Base-by-base conservation (phyloP, 2,113 vertebrate species). In the Eublepharis macularius region DNA sequence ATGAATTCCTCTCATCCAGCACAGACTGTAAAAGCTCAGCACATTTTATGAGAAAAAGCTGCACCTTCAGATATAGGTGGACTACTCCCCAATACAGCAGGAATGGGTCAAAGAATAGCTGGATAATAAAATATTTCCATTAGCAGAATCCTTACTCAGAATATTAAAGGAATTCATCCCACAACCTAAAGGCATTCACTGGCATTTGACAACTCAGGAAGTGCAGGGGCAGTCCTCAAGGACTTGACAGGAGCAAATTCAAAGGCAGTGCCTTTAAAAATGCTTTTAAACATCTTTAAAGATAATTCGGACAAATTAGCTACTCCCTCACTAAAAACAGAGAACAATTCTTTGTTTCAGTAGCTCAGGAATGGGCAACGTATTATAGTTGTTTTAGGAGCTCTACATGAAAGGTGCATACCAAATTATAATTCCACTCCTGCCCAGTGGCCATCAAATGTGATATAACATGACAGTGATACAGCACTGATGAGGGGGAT, bases 11-110 rank as follows among this genome's bases (percentile, higher is more conserved):
- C 39, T 79, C 80, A 91, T 80, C 57, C 80, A 85, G 73, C 60
- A 19, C 83, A 88, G 88, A 87, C 82, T 91, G 57, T 87, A 88
- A 93, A 90, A 83, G 81, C 80, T 84, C 66, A 51, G 69, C 79
- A 24, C 24, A 87, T 85, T 81, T 90, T 73, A 82, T 34, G 8
- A 76, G 88, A 82, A 36, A 82, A 86, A 43, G 57, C 74, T 82
- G 76, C 34, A 86, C 83, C 90, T 78, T 49, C 24, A 86, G 45
- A 32, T 65, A 86, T 21, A 74, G 32, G 24, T 74, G 68, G 69
- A 49, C 34, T 79, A 63, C 10, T 79, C 51, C 39, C 10, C 24
- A 43, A 60, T 45, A 85, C 4, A 24, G 32, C 57, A 79, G 19
- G 60, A 75, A 74, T 12, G 47, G 72, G 60, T 78, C 65, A 78